These are phyloP conservation scores for Ceratina calcarata DNA, from an alignment of 1,140 invertebrate species.

Conservation along the genomic window DNA sequence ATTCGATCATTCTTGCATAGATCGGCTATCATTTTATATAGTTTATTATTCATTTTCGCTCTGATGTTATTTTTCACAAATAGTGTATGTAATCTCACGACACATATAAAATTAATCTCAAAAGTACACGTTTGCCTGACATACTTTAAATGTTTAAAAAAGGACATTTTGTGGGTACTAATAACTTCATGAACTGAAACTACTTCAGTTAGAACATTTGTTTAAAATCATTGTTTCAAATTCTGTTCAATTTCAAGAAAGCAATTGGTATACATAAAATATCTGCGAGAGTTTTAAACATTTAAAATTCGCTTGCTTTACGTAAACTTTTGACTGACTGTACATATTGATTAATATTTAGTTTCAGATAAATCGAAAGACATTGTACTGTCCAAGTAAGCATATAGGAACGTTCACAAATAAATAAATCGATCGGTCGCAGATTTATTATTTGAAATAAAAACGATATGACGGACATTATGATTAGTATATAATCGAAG, in stretches of 20 bases:
- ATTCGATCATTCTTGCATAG: conserved; percentile 24
- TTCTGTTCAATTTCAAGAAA: too few species aligned
- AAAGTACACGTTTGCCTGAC: too few species aligned
- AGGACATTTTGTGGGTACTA: too few species aligned
- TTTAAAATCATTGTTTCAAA: too few species aligned
- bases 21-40: neutral
- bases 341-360: conserved; percentile 5
- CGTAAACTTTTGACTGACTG: neutral
- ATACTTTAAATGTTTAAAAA: too few species aligned
- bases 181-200: too few species aligned
- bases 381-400: conserved; percentile 7
- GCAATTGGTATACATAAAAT: too few species aligned
- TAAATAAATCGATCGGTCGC: neutral
- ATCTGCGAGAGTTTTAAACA: too few species aligned
- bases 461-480: conserved; percentile 8
- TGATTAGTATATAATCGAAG: conserved; percentile 38
- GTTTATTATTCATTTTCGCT: neutral
- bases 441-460: conserved; percentile 26
- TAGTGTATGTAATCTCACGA: conserved; percentile 39
- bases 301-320: too few species aligned
- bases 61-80: conserved; percentile 21
- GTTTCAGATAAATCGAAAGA: conserved; percentile 30
- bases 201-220: too few species aligned
- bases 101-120: neutral
- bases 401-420: neutral